These are phyloP conservation scores for Augochlora pura DNA, from an alignment of 1,140 invertebrate species.

Conservation along the genomic window DNA sequence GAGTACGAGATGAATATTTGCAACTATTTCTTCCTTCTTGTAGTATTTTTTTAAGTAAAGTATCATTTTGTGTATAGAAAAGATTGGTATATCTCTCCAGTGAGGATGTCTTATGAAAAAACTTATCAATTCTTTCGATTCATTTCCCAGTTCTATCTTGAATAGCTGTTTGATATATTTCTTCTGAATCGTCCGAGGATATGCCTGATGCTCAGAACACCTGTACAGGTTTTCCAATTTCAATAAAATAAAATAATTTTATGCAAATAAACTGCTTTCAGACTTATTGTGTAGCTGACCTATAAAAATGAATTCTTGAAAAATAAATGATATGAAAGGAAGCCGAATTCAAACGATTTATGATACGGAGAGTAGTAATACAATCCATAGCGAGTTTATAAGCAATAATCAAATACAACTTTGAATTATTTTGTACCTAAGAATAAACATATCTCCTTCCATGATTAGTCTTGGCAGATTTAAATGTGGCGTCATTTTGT, in stretches of 20 bases:
- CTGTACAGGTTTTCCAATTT: constrained; percentile 53
- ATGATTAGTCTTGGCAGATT: constrained; percentile 78
- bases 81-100: constrained; percentile 80
- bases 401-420: constrained; percentile 78
- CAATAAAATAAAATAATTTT: constrained; percentile 1
- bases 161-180: too few relatives aligned
- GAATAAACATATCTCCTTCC: constrained; percentile 73
- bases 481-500: constrained; percentile 73
- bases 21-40: constrained; percentile 78
- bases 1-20: constrained; percentile 75
- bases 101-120: constrained; percentile 78
- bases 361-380: constrained; percentile 75
- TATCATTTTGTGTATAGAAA: constrained; percentile 78
- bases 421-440: constrained; percentile 77
- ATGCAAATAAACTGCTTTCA: neutral
- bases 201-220: constrained; percentile 2
- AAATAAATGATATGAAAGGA: constrained; percentile 59
- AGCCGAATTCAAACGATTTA: constrained; percentile 76
- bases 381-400: constrained; percentile 77
- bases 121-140: too few relatives aligned
- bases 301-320: neutral
- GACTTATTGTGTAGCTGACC: neutral
- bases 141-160: too few relatives aligned
- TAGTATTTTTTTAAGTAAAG: constrained; percentile 78
- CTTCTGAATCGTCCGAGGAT: constrained; percentile 64